Base-by-base conservation (phyloP, 2,797 vertebrate genomes). In the Arctocebus calabarensis region DNA sequence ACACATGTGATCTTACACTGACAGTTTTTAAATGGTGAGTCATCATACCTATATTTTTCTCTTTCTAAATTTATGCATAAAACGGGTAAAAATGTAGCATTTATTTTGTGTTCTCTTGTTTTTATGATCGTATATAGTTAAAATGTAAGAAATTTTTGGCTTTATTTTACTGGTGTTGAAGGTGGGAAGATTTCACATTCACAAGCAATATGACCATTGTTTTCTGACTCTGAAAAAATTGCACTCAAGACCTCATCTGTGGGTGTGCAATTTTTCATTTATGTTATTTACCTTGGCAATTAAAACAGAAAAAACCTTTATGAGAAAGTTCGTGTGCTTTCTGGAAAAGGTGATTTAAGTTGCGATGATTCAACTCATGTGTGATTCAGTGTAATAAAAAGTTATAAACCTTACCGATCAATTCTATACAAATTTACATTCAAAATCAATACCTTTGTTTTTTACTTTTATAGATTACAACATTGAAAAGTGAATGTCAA, bases 371-470 rank as follows among this genome's bases (percentile, higher is more conserved):
- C 90, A 84, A 66, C 16, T 37, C 73, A 61, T 45, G 22, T 7
- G 45, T 64, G 27, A 61, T 68, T 34, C 79, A 29, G 1, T 40
- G 32, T 73, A 79, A 89, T 43, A 29, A 11, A 55, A 73, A 32
- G 5, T 73, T 79, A 55, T 71, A 37, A 84, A 87, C 29, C 64
- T 90, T 93, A 68, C 16, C 57, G 13, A 73, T 29, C 11, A 90
- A 66, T 37, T 78, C n/a, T 90, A 22, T 74, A 61, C 19, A 62
- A 62, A 70, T 91, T 71, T 87, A 62, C 55, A 75, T 82, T 89
- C 55, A 62, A 68, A 52, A 74, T 74, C 29, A 73, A 22, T 62
- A 70, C 32, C n/a, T 59, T 66, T 45, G 29, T 55, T 79, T 79
- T 64, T 81, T 29, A 37, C 20, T 86, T 13, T 59, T 82, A 10